Conservation (phyloP, 2,797 vertebrate species). For the Coracias cyanogaster region DNA sequence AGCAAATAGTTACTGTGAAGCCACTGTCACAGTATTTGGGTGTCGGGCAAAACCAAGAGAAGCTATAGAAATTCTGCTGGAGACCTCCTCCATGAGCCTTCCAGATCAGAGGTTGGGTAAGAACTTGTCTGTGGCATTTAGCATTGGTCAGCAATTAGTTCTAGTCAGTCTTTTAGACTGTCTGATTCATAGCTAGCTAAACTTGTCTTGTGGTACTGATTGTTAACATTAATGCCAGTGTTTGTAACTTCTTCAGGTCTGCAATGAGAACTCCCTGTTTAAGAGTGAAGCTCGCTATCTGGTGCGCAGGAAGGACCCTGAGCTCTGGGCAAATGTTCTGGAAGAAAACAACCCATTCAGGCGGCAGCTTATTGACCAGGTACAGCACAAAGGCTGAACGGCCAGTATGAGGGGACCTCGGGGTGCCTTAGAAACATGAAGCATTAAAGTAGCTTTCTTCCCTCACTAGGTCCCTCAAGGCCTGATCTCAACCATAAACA, state of each 20-base stretch:
- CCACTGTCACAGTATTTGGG: slow-evolving; percentile 11
- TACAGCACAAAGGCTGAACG: slow-evolving; percentile 26
- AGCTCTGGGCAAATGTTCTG: slow-evolving; percentile 92
- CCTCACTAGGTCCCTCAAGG: neutral
- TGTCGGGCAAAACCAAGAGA: slow-evolving; percentile 47
- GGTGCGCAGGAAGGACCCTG: slow-evolving; percentile 92
- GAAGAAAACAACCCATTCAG: slow-evolving; percentile 92
- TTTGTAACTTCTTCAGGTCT: slow-evolving; percentile 82
- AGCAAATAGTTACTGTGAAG: slow-evolving; percentile 39
- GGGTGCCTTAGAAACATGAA: neutral
- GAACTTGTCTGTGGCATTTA: slow-evolving; percentile 23
- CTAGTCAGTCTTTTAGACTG: slow-evolving; percentile 17
- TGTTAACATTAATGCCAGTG: neutral
- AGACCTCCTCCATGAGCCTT: slow-evolving; percentile 32
- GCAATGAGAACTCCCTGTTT: slow-evolving; percentile 95
- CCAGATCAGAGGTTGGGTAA: slow-evolving; percentile 53
- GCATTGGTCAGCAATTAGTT: slow-evolving; percentile 23
- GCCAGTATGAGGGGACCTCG: neutral
- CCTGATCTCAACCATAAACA: neutral
- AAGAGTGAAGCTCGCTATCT: slow-evolving; percentile 94
- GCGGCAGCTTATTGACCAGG: slow-evolving; percentile 93
- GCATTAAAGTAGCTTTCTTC: neutral
- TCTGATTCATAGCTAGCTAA: neutral
- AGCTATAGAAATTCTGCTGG: slow-evolving; percentile 47
- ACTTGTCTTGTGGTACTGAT: neutral